phyloP scores from a whole-genome alignment of 30 jellyfish, hydroid and myxozoan genomes.

The Nemopilema nomurai region DNA sequence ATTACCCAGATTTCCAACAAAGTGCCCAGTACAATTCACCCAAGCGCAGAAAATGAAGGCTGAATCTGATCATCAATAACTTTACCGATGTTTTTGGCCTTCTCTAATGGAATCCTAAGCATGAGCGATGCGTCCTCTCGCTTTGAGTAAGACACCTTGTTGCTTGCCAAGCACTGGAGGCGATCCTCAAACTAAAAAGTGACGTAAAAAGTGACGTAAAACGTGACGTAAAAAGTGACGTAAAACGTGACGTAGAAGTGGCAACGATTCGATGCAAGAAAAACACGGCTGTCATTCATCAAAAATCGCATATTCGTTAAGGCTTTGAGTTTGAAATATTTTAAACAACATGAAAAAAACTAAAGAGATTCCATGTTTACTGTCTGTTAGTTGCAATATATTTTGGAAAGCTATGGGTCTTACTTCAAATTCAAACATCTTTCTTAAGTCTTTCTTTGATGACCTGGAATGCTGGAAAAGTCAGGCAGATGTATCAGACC shows the following conservation, averaged over 20 bases:
- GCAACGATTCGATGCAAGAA: too few species aligned
- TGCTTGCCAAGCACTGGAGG: conserved; percentile 76
- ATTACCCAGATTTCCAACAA: too few species aligned
- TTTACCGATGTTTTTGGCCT: conserved; percentile 85
- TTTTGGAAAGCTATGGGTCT: neutral
- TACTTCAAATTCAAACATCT: conserved; percentile 28
- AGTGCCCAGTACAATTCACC: too few species aligned
- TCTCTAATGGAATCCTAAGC: conserved; percentile 81
- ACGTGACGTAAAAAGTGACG: too few species aligned
- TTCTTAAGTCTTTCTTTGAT: conserved; percentile 1
- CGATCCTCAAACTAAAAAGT: conserved; percentile 82
- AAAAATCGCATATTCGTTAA: too few species aligned
- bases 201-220: too few species aligned
- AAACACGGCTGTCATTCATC: too few species aligned
- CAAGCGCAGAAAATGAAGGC: too few species aligned
- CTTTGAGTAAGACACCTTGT: conserved; percentile 66
- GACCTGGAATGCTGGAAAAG: conserved; percentile 17
- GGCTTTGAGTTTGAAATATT: too few species aligned
- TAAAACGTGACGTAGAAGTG: too few species aligned
- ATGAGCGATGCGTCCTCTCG: conserved; percentile 74
- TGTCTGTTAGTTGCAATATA: neutral
- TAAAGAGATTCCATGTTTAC: too few species aligned
- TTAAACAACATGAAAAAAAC: too few species aligned
- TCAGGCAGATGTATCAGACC: neutral
- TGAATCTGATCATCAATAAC: neutral